Conservation (phyloP, 2,888 invertebrate species). For the Cremastinae sp. region DNA sequence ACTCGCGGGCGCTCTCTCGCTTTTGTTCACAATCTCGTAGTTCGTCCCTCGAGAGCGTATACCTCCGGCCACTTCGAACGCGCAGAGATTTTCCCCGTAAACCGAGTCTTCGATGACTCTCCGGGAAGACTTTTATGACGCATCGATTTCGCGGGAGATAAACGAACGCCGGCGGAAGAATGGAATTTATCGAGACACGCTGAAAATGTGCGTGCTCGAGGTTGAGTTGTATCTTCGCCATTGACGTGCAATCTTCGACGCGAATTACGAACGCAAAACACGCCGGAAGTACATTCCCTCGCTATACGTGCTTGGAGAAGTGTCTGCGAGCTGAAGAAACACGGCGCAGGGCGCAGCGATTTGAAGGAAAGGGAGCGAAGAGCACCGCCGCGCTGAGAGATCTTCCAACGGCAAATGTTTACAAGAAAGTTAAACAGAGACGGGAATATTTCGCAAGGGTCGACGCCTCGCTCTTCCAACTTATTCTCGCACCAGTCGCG, state of each 20-base stretch:
- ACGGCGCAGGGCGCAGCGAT: too few species aligned
- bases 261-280: constrained; percentile 4
- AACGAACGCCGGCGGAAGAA: too few species aligned
- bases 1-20: constrained; percentile 14
- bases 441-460: not conserved
- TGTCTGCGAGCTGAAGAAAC: too few species aligned
- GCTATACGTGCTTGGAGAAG: constrained; percentile 24
- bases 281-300: constrained; percentile 24
- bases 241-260: constrained; percentile 3
- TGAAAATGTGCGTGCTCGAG: not conserved
- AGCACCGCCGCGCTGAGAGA: constrained; percentile 15
- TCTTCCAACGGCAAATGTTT: constrained; percentile 46
- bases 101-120: constrained; percentile 25
- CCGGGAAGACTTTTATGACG: too few species aligned
- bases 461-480: constrained; percentile 28
- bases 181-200: not conserved
- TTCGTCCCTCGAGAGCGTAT: constrained; percentile 1
- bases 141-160: too few species aligned
- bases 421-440: constrained; percentile 1
- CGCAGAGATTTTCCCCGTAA: constrained; percentile 22
- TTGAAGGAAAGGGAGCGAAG: not conserved
- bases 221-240: not conserved
- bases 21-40: constrained; percentile 25
- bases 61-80: not conserved
- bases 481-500: constrained; percentile 36